Conservation (phyloP, 2,888 invertebrate genomes). For the Phragmatobia fuliginosa region DNA sequence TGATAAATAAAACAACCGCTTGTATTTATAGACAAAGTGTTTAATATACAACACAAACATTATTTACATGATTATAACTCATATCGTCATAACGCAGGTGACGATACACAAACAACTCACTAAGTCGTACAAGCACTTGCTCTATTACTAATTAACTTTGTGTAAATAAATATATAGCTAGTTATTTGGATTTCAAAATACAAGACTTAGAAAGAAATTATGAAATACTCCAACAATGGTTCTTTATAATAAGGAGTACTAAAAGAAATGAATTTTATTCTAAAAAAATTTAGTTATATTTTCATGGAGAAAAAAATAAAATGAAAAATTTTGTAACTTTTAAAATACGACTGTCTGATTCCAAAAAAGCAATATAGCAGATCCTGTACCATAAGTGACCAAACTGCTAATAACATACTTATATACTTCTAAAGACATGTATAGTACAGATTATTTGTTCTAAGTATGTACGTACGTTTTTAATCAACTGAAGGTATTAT, state of each 20-base stretch:
- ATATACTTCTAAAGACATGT: neutral
- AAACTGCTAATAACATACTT: neutral
- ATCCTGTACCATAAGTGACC: neutral
- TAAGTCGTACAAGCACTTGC: slow-evolving; percentile 51
- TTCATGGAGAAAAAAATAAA: neutral
- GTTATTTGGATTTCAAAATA: neutral
- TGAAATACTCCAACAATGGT: neutral
- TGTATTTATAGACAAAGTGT: slow-evolving; percentile 61
- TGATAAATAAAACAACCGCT: slow-evolving; percentile 25
- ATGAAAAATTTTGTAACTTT: too few species aligned
- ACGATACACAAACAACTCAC: slow-evolving; percentile 55
- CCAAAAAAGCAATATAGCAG: neutral
- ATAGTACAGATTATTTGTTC: neutral
- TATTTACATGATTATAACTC: slow-evolving; percentile 75
- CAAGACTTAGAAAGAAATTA: neutral
- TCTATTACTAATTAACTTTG: slow-evolving; percentile 2
- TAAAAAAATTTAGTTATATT: neutral
- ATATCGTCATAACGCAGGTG: slow-evolving; percentile 55
- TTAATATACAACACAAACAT: slow-evolving; percentile 79
- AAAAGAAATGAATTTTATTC: neutral
- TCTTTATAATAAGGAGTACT: neutral
- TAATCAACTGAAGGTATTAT: slow-evolving; percentile 13
- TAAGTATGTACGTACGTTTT: neutral
- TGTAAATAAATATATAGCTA: neutral
- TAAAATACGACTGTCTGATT: neutral